A percentile compares a stretch with the other conserved stretches of the same genome.
Evolutionary conservation across 2,888 invertebrate species (phyloP).

Genomic region (Pheosia tremula): DNA sequence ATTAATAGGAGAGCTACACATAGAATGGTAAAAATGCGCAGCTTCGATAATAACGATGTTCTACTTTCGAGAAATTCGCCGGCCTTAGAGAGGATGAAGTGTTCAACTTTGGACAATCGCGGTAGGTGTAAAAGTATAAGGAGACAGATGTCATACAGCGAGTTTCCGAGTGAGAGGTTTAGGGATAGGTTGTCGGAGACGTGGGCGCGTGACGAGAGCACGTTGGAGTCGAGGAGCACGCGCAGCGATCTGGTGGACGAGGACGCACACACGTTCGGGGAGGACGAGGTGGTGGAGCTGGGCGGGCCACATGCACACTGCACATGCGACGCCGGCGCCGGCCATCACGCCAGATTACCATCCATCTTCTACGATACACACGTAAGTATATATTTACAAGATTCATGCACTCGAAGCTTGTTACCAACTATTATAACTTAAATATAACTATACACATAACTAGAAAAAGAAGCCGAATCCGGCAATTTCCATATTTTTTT

Average conservation of each 20-base stretch:
- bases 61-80: conserved; percentile 63
- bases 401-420: conserved; percentile 2
- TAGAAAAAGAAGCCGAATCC: too few species aligned
- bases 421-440: conserved; percentile 1
- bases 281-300: conserved; percentile 67
- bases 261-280: conserved; percentile 68
- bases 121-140: conserved; percentile 76
- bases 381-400: conserved; percentile 54
- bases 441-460: conserved; percentile 8
- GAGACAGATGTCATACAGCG: conserved; percentile 80
- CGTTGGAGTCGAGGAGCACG: conserved; percentile 63
- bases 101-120: conserved; percentile 78
- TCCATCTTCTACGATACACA: conserved; percentile 77
- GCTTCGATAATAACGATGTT: conserved; percentile 74
- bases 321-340: conserved; percentile 63
- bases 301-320: conserved; percentile 65
- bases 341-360: conserved; percentile 64
- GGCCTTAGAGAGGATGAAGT: conserved; percentile 65
- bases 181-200: conserved; percentile 66
- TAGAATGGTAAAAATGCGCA: conserved; percentile 71
- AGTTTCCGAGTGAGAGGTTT: conserved; percentile 76
- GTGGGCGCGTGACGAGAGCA: conserved; percentile 67
- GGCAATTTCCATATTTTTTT: too few species aligned
- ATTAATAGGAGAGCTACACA: conserved; percentile 53
- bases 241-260: conserved; percentile 67